A percentile compares a stretch with the other conserved stretches of the same genome.
phyloP scores from a whole-genome alignment of 1,140 invertebrate species.

The Drosophila jambulina region DNA sequence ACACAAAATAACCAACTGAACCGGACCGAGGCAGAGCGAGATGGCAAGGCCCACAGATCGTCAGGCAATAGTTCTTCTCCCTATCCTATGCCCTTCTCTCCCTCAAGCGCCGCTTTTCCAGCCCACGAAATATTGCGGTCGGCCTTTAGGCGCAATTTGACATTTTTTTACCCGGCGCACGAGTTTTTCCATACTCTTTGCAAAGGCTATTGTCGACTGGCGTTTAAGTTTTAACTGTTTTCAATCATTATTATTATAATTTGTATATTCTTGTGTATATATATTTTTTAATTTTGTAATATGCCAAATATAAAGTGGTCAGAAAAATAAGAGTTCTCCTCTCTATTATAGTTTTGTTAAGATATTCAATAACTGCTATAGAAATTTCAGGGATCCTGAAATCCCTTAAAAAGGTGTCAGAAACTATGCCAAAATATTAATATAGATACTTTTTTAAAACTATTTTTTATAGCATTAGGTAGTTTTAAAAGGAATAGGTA shows the following conservation, averaged over 20 bases:
- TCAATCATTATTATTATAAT: neutral
- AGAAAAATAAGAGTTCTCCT: neutral
- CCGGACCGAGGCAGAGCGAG: constrained; percentile 5
- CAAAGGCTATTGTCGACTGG: neutral
- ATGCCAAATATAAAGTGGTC: neutral
- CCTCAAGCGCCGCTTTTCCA: constrained; percentile 10
- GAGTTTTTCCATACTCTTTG: constrained; percentile 7
- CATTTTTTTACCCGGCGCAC: constrained; percentile 59
- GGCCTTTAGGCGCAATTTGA: constrained; percentile 78
- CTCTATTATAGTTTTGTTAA: neutral
- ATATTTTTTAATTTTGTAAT: too few relatives aligned
- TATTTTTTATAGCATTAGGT: too few relatives aligned
- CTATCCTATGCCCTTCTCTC: neutral
- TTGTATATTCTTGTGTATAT: too few relatives aligned
- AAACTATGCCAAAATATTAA: too few relatives aligned
- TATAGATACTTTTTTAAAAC: neutral
- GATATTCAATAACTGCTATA: neutral
- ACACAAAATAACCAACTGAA: constrained; percentile 32
- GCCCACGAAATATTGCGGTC: constrained; percentile 75
- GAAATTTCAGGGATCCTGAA: neutral
- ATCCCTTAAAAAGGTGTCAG: neutral
- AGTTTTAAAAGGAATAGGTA: too few relatives aligned
- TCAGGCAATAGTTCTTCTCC: constrained; percentile 52
- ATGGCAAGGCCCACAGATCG: constrained; percentile 16
- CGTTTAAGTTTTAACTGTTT: neutral